Evolutionary conservation across 2,797 vertebrate genomes (phyloP).

Genomic region (Aldrovandia affinis): DNA sequence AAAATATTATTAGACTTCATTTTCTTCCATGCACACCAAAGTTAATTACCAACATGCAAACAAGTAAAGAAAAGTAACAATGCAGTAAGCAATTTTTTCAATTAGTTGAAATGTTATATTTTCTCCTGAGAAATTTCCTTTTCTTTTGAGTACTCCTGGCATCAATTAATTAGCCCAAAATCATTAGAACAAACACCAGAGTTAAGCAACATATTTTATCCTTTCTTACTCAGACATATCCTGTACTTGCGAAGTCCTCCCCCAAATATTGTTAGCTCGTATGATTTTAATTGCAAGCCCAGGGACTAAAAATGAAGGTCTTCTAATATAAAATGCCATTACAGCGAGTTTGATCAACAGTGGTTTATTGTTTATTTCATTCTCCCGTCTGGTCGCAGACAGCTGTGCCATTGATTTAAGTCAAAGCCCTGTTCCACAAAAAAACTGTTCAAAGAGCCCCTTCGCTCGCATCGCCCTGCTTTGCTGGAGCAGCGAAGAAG

Average conservation of each 20-base stretch:
- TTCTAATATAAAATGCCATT: not conserved
- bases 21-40: not conserved
- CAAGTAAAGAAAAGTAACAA: not conserved
- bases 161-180: too few species aligned
- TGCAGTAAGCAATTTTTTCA: too few species aligned
- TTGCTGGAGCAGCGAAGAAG: not conserved
- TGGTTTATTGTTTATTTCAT: not conserved
- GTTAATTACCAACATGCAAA: not conserved
- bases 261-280: not conserved
- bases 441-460: not conserved
- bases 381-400: not conserved
- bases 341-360: not conserved
- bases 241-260: not conserved
- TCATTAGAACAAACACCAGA: not conserved
- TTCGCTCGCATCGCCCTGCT: not conserved
- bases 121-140: too few species aligned
- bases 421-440: not conserved
- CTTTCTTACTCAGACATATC: not conserved
- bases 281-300: not conserved
- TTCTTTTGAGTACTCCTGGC: too few species aligned
- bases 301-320: not conserved
- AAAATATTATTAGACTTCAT: too few species aligned
- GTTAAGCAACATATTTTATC: not conserved
- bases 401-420: not conserved
- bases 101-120: too few species aligned